These are phyloP conservation scores for Hycleus phaleratus DNA, from an alignment of 1,140 invertebrate genomes.

Conservation along the genomic window DNA sequence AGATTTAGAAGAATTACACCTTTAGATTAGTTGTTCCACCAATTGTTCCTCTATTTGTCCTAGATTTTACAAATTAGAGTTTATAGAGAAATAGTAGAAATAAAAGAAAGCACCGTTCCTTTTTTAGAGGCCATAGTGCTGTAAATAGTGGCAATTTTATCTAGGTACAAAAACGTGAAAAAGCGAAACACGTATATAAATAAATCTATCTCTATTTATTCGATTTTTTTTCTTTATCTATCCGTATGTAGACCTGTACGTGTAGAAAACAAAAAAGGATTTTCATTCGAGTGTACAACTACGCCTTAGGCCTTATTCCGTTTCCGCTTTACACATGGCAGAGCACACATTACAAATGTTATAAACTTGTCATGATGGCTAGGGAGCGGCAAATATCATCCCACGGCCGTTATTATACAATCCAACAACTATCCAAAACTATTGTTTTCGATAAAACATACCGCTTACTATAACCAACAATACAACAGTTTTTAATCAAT, in stretches of 20 bases:
- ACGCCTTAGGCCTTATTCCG: slow-evolving; percentile 33
- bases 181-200: neutral
- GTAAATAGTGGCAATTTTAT: slow-evolving; percentile 18
- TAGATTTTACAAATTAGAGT: too few relatives aligned
- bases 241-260: neutral
- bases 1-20: neutral
- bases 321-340: slow-evolving; percentile 40
- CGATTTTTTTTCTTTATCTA: too few relatives aligned
- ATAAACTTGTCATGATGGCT: slow-evolving; percentile 15
- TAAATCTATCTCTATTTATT: neutral
- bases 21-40: neutral
- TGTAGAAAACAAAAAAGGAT: slow-evolving; percentile 27
- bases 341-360: slow-evolving; percentile 38
- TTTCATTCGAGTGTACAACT: slow-evolving; percentile 26
- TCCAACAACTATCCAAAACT: too few relatives aligned
- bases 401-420: slow-evolving; percentile 11
- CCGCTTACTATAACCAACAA: too few relatives aligned
- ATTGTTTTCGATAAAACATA: too few relatives aligned
- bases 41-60: neutral
- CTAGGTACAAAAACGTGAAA: slow-evolving; percentile 24
- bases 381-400: slow-evolving; percentile 24
- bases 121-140: neutral
- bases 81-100: neutral
- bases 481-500: too few relatives aligned
- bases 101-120: slow-evolving; percentile 4